A percentile compares a stretch with the other conserved stretches of the same genome.
phyloP scores from a whole-genome alignment of 2,113 vertebrate species.

The Phalacrocorax carbo region DNA sequence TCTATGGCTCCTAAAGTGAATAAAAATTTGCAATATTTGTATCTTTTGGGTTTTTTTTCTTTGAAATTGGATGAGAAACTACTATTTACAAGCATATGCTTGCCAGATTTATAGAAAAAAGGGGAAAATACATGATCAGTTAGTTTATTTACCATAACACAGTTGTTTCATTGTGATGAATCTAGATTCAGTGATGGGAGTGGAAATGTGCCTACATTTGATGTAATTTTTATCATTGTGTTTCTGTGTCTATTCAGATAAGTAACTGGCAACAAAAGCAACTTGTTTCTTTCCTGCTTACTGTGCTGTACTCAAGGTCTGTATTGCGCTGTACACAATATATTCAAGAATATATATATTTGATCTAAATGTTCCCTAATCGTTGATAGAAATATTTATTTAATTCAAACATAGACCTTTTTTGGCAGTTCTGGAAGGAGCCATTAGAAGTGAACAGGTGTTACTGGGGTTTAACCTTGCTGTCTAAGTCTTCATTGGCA shows the following conservation, averaged over 20 bases:
- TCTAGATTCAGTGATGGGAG: neutral
- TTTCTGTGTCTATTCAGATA: neutral
- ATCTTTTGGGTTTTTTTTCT: neutral
- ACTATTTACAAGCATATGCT: neutral
- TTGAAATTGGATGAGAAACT: neutral
- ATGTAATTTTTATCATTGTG: neutral
- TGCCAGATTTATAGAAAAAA: neutral
- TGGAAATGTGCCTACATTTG: neutral
- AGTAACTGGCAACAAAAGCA: neutral
- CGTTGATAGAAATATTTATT: neutral
- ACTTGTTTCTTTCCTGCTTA: neutral
- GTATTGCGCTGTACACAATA: neutral
- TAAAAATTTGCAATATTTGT: neutral
- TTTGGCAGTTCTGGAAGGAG: neutral
- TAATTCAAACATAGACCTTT: neutral
- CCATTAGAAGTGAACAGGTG: neutral
- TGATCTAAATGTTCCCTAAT: neutral
- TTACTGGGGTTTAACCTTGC: neutral
- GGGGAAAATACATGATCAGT: neutral
- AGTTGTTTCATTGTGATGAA: neutral
- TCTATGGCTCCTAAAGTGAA: neutral
- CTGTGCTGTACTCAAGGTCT: neutral
- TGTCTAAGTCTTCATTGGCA: neutral
- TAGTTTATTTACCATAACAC: neutral
- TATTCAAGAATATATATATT: neutral